Base-by-base conservation (phyloP, 1,140 invertebrate genomes). In the Eufriesea mexicana region DNA sequence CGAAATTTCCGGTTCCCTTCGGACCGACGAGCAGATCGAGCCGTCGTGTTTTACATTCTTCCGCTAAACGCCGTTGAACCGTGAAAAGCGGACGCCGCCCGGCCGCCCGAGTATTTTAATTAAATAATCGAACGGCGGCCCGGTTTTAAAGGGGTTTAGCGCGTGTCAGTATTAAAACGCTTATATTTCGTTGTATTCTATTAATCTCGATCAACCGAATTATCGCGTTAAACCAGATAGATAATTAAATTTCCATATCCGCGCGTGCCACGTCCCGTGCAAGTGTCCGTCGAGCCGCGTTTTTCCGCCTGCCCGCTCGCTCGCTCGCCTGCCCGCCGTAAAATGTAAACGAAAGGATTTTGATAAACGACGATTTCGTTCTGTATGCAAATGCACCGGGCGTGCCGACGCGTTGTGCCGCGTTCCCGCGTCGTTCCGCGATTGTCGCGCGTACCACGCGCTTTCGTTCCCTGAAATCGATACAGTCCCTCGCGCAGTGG, bases 161-260 rank as follows among this genome's bases (percentile, higher is more conserved):
- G 77, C 59, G 82, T 80, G 81, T 81, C 86, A 62, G 71, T 87
- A 86, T 87, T 87, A 87, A 87, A 84, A 87, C 83, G 61, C 75
- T 79, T 75, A 71, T 87, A 86, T 86, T 83, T 83, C 82, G 77
- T 87, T 84, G 85, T 78, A 73, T 87, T 87, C 83, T 87, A 87
- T 87, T 87, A 87, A 87, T 87, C 83, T 72, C 85, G 76, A 77
- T 79, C 77, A 66, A 86, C 75, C 55, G 86, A 87, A 87, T 87
- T 87, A 87, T 87, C 82, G 74, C 85, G 82, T 76, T 74, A 79
- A 86, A 84, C 83, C 76, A 88, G 87, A 85, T 88, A 88, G 87
- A 88, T 88, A 88, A 88, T 88, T 88, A 88, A 88, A 88, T 88
- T 88, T 88, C 87, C 83, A 84, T 88, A 88, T 49, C 51, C 59